Base-by-base conservation (phyloP, 2,888 invertebrate genomes). In the Plutella xylostella region DNA sequence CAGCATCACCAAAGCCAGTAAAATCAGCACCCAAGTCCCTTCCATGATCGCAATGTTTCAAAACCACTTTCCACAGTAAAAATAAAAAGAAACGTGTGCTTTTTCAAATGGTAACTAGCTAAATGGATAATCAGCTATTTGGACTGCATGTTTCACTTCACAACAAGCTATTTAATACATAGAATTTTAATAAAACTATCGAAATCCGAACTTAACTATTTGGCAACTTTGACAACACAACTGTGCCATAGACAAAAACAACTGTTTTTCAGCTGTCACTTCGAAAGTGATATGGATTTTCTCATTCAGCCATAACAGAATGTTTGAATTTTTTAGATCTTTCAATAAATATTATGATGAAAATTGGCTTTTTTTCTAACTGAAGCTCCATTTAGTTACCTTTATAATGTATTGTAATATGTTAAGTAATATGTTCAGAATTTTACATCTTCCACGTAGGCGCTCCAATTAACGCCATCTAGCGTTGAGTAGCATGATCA, bases 1-100 rank as follows among this genome's bases (percentile, higher is more conserved):
- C 51, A 99, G 85, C 98, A 99, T 99, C 47, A 98, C 94, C 61
- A 95, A 61, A 45, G 91, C 93, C 40, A 98, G 82, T 58, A 95
- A 84, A 69, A 96, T 82, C 48, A 98, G 85, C 56, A 96, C 90
- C 56, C 90, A 79, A 41, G 93, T 92, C 65, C 94, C 94, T 66
- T 95, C 95, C 93, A 94, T 93, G 56, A 65, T 80, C 57, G 56
- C 20, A 30, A 3, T 11, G 4, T n/a, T 14, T 4, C 12, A 15
- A 30, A 31, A 25, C 14, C 12, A 20, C 42, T 42, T 42, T 20
- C 31, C 17, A 31, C 17, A 14, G 7, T 19, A 14, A 31, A 42
- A 30, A 17, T 6, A n/a, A 30, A 18, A 31, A 31, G 11, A 5
- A 25, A 25, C 17, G 25, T 7, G 12, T 2, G 14, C 7, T 6